Base-by-base conservation (phyloP, 2,113 vertebrate genomes). In the Neoarius graeffei region DNA sequence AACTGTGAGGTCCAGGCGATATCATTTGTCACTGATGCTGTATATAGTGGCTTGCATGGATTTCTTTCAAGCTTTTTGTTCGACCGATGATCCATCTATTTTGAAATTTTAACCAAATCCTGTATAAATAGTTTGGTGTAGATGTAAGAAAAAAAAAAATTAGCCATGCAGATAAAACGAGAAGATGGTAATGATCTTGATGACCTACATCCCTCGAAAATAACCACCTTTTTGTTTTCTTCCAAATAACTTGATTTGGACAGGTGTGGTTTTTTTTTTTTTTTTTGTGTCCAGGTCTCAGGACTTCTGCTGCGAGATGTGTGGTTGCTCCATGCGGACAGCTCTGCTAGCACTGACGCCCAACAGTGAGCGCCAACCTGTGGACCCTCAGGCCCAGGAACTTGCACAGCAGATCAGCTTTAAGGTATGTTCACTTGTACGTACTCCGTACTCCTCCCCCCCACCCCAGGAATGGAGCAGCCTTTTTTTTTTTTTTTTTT, bases 331-430 rank as follows among this genome's bases (percentile, higher is more conserved):
- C 85, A 97, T 99, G 97, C 97, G 94, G 87, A 94, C 96, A 7
- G 95, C 97, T 52, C 96, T 99, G 42, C 94, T 97, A 80, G 93
- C 96, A 25, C 95, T 97, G 67, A 97, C 96, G 54, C 96, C 97
- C 9, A 95, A 96, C 93, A 96, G 96, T 1, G 93, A 94, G 87
- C 96, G 94, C 73, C 97, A 96, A 85, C 95, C 96, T 10, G 96
- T 95, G 6, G 98, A 99, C 92, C 92, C 93, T 91, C 94, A 97
- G 89, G 98, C 96, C 84, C 96, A 97, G 89, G 95, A 98, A 84
- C 95, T 99, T 86, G 98, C 98, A 76, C 97, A 97, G 93, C 98
- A 99, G 94, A 99, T 99, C 89, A 97, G 94, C 93, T 99, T 99
- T 92, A 99, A 99, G 97, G 98, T 99, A 94, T 81, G 30, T 56